Conservation (phyloP, 2,113 vertebrate genomes). For the Progne subis region DNA sequence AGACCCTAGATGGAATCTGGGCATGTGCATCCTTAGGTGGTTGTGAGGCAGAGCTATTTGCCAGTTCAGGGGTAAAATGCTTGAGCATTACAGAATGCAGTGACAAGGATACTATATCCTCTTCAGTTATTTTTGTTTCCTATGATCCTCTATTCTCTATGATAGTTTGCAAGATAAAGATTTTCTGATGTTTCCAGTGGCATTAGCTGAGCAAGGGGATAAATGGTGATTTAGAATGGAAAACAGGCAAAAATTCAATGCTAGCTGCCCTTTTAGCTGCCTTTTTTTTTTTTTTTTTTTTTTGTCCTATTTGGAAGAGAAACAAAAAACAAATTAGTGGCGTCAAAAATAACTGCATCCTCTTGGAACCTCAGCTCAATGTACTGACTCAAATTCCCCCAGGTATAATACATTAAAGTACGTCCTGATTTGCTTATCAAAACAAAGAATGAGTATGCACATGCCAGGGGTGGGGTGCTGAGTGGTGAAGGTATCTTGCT, state of each 20-base stretch:
- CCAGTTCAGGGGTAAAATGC: background rate
- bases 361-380: background rate
- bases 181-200: background rate
- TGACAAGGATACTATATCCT: background rate
- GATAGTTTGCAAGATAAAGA: background rate
- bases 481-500: background rate
- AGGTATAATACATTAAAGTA: slow-evolving; percentile 33
- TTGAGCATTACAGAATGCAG: background rate
- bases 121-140: background rate
- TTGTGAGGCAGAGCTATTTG: background rate
- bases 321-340: slow-evolving; percentile 13
- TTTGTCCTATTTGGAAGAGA: slow-evolving; percentile 22
- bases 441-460: slow-evolving; percentile 45
- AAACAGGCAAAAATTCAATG: slow-evolving; percentile 6
- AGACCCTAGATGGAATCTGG: background rate
- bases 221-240: slow-evolving; percentile 7
- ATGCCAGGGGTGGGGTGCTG: background rate
- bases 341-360: slow-evolving; percentile 26
- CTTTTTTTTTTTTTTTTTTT: background rate
- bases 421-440: slow-evolving; percentile 29
- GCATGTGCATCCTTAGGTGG: background rate
- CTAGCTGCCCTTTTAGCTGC: background rate
- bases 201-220: background rate
- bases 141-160: background rate
- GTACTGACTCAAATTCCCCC: background rate